These are phyloP conservation scores for Beroe ovata DNA, from an alignment of 37 sponge, comb jelly and placozoan genomes.

Conservation along the genomic window DNA sequence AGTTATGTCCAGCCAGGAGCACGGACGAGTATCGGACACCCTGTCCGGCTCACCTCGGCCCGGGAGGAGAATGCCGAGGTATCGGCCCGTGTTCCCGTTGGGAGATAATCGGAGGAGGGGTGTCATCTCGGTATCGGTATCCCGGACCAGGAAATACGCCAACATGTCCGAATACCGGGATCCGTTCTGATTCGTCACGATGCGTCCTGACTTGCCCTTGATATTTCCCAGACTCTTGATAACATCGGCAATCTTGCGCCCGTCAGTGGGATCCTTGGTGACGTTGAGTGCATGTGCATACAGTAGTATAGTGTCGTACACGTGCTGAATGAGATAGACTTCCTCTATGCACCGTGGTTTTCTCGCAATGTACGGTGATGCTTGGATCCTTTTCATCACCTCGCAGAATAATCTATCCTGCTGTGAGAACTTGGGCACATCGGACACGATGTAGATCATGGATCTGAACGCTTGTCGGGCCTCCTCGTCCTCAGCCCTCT, in stretches of 20 bases:
- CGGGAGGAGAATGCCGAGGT: background rate
- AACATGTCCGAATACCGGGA: constrained; percentile 25
- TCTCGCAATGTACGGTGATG: background rate
- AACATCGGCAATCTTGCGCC: background rate
- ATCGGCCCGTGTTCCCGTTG: background rate
- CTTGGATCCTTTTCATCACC: background rate
- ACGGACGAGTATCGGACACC: background rate
- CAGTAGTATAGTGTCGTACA: constrained; percentile 33
- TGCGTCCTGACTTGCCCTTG: background rate
- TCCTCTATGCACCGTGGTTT: constrained; percentile 23
- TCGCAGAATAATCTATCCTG: constrained; percentile 24
- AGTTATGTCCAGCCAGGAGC: background rate
- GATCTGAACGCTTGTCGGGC: constrained; percentile 17
- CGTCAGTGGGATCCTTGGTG: constrained; percentile 65
- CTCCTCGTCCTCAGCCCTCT: constrained; percentile 32
- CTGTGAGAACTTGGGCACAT: constrained; percentile 38
- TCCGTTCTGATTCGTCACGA: background rate
- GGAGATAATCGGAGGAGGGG: background rate
- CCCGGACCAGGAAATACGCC: constrained; percentile 6
- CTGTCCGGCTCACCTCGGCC: background rate
- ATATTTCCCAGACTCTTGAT: constrained; percentile 33
- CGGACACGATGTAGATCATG: constrained; percentile 20
- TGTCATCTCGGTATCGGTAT: constrained; percentile 5
- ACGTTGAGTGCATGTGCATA: constrained; percentile 44
- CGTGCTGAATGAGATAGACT: background rate